Base-by-base conservation (phyloP, 2,888 invertebrate genomes). In the Sympetrum striolatum region DNA sequence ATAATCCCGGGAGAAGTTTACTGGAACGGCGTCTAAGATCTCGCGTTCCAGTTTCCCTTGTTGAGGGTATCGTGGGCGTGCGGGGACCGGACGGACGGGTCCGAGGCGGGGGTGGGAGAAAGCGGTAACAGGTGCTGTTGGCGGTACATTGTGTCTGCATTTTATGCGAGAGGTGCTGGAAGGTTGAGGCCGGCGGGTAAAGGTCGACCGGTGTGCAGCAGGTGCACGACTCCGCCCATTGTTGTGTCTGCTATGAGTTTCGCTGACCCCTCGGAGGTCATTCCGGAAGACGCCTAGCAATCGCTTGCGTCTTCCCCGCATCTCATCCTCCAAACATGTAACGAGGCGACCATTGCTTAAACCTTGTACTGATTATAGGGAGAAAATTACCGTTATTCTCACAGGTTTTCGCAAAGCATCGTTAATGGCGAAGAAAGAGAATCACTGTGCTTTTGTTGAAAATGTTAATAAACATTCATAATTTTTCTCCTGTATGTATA, bases 121-220 rank as follows among this genome's bases (percentile, higher is more conserved):
- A 44, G 82, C 31, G 60, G 35, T n/a, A 60, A 60, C 86, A 86
- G 58, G 58, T 86, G 86, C 60, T 60, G 31, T 25, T 48, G 18
- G 44, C 48, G 82, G 60, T 60, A 60, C 86, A 60, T 60, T 60
- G 86, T 86, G 86, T 60, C 86, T 35, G 86, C 86, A 60, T 86
- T 60, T 60, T 86, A 73, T 73, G 25, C 60, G 60, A 25, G 73
- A 25, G 73, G 14, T 25, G 31, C 25, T 31, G 73, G 31, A 73
- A 73, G 73, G 25, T 73, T 25, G 73, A 73, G 73, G 73, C 25
- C 73, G 73, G 15, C 73, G 73, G 73, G 31, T 73, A 73, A 73
- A 73, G 73, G 73, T 73, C 73, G 73, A 73, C 73, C 73, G 31
- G 73, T 73, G 73, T 73, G 73, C 73, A 73, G 73, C 73, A 73